Percentiles rank a stretch among this genome's conserved stretches.
Evolutionary conservation across 2,797 vertebrate genomes (phyloP).

Genomic region (Rhinophrynus dorsalis): DNA sequence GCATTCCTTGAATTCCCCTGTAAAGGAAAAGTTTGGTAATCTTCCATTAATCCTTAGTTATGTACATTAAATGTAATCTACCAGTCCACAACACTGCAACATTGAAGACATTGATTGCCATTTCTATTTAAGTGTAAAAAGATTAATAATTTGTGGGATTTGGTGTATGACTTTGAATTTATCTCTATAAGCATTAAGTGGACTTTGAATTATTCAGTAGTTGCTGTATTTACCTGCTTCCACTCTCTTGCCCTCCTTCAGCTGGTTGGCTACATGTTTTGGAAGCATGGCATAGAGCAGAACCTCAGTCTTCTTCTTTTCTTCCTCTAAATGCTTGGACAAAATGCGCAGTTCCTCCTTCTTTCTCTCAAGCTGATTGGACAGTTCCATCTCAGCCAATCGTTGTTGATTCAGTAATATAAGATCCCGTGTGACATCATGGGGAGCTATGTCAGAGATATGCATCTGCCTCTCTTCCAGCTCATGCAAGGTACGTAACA

Average conservation of each 20-base stretch:
- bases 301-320: constrained; percentile 75
- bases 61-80: no score
- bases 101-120: no score
- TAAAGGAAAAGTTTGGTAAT: constrained; percentile 33
- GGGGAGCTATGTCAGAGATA: constrained; percentile 76
- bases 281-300: constrained; percentile 80
- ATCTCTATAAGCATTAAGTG: no score
- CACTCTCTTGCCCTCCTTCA: constrained; percentile 77
- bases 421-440: constrained; percentile 75
- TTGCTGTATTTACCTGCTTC: constrained; percentile 72
- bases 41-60: no score
- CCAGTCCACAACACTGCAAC: no score
- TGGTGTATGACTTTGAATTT: no score
- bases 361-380: constrained; percentile 78
- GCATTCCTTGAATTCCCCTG: constrained; percentile 79
- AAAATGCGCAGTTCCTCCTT: constrained; percentile 74
- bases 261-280: constrained; percentile 77
- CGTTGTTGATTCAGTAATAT: constrained; percentile 80
- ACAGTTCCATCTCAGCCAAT: constrained; percentile 77
- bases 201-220: background rate
- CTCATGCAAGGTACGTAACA: constrained; percentile 72
- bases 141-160: no score
- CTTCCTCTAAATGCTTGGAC: constrained; percentile 75
- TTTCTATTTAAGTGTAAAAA: no score
- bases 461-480: constrained; percentile 78